A percentile compares a stretch with the other conserved stretches of the same genome.
phyloP scores from a whole-genome alignment of 2,797 vertebrate species.

The Avahi laniger region DNA sequence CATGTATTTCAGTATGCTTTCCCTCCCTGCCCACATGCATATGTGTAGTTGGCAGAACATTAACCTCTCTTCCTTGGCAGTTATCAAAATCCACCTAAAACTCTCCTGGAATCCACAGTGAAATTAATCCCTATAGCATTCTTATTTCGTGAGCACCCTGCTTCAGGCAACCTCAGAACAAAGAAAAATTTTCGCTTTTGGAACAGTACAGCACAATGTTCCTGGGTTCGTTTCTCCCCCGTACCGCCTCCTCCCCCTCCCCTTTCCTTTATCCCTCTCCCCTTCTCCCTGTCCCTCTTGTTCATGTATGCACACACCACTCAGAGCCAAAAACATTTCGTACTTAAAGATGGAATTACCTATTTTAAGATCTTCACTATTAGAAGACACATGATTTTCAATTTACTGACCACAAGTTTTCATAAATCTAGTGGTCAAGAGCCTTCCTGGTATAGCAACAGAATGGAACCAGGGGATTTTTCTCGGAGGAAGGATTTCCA shows the following conservation, averaged over 20 bases:
- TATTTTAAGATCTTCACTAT: neutral
- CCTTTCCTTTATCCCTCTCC: no score
- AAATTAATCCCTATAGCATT: neutral
- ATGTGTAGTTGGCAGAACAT: neutral
- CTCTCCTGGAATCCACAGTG: neutral
- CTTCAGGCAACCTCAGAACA: neutral
- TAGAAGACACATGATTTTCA: neutral
- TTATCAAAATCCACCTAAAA: neutral
- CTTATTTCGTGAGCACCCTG: neutral
- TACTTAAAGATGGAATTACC: neutral
- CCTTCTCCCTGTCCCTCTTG: neutral
- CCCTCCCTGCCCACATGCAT: neutral
- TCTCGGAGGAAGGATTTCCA: neutral
- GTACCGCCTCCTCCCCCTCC: no score
- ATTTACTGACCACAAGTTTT: neutral
- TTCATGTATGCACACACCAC: neutral
- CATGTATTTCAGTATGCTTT: fast-evolving
- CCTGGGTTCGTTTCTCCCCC: neutral
- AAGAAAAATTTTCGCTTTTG: neutral
- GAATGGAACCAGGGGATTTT: neutral
- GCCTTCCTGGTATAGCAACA: neutral
- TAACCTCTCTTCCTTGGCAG: neutral
- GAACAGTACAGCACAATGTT: neutral
- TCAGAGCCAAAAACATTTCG: neutral
- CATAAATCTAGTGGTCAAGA: neutral